Evolutionary conservation across 2,888 invertebrate species (phyloP).

Genomic region (Ophion costatus): DNA sequence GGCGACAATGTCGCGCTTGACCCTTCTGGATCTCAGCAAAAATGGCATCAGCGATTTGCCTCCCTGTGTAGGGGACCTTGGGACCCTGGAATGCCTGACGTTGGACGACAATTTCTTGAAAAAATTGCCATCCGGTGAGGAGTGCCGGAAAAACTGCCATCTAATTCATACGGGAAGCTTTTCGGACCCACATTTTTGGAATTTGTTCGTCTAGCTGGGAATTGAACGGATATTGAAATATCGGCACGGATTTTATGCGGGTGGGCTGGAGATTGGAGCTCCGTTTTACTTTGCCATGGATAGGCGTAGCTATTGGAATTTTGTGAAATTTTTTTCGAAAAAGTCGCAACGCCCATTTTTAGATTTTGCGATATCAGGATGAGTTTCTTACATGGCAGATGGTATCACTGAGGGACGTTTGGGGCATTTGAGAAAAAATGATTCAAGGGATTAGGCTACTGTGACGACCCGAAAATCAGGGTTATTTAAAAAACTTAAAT

Average conservation of each 20-base stretch:
- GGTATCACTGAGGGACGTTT: too few relatives aligned
- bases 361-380: too few relatives aligned
- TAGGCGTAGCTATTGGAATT: background rate
- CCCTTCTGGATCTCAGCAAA: constrained; percentile 77
- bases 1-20: constrained; percentile 73
- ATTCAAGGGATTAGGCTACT: too few relatives aligned
- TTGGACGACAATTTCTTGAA: constrained; percentile 75
- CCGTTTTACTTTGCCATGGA: background rate
- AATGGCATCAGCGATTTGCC: constrained; percentile 75
- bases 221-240: background rate
- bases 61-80: constrained; percentile 71
- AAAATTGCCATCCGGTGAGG: constrained; percentile 76
- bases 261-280: background rate
- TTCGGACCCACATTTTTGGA: background rate
- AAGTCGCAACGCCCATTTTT: too few relatives aligned
- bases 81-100: constrained; percentile 72
- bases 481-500: too few relatives aligned
- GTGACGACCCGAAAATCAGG: too few relatives aligned
- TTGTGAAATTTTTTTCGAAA: background rate
- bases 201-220: background rate
- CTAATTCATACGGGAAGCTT: background rate
- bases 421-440: too few relatives aligned
- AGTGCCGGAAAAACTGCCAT: background rate
- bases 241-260: background rate
- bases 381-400: too few relatives aligned